These are phyloP conservation scores for Leucosticte australis DNA, from an alignment of 2,113 vertebrate species.

Conservation along the genomic window DNA sequence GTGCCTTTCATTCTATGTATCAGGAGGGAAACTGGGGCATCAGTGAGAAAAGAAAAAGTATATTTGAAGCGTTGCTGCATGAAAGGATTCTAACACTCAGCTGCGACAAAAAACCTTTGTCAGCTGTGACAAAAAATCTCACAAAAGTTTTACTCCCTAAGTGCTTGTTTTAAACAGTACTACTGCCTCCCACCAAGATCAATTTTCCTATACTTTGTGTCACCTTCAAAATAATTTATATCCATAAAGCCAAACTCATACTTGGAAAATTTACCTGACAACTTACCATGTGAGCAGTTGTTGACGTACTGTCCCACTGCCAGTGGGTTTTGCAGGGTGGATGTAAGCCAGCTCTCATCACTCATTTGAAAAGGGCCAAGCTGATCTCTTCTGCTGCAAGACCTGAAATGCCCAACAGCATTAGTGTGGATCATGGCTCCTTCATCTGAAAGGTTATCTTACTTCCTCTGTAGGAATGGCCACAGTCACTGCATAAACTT, in stretches of 20 bases:
- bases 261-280: not conserved
- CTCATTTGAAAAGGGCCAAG: conserved; percentile 84
- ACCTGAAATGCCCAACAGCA: conserved; percentile 62
- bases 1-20: not conserved
- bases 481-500: not conserved
- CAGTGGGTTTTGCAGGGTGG: conserved; percentile 80
- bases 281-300: conserved; percentile 88
- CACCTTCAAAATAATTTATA: not conserved
- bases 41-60: not conserved
- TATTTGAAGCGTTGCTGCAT: accelerated
- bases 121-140: not conserved
- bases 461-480: not conserved
- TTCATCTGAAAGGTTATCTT: not conserved
- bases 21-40: accelerated
- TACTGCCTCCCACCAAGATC: not conserved
- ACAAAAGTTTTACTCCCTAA: accelerated
- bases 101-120: not conserved
- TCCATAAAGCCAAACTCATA: not conserved
- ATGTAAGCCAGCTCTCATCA: conserved; percentile 87
- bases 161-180: not conserved
- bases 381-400: conserved; percentile 87
- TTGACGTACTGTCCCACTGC: conserved; percentile 92
- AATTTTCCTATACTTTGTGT: not conserved
- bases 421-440: not conserved
- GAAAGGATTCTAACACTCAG: not conserved